Conservation (phyloP, 2,113 vertebrate species). For the Oxygymnocypris stewartii region DNA sequence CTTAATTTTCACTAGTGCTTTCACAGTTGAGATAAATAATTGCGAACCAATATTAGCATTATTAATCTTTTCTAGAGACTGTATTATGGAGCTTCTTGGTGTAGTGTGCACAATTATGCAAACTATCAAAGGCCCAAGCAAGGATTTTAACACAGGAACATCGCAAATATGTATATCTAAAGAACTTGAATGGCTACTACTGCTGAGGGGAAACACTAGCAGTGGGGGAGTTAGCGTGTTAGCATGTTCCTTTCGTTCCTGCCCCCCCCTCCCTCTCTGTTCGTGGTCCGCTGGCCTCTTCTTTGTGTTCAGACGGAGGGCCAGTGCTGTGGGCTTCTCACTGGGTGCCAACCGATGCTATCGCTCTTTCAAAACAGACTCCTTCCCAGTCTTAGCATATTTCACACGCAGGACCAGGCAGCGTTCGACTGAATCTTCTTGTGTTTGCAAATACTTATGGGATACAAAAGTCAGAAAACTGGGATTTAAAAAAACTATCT, state of each 20-base stretch:
- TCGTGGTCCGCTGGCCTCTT: conserved; percentile 57
- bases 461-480: neutral
- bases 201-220: neutral
- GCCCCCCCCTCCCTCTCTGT: conserved; percentile 3
- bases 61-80: neutral
- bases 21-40: neutral
- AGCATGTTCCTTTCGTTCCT: neutral
- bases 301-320: conserved; percentile 66
- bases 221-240: neutral
- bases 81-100: neutral
- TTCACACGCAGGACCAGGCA: conserved; percentile 83
- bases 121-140: neutral
- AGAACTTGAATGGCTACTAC: neutral
- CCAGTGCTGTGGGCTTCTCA: conserved; percentile 74
- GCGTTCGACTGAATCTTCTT: conserved; percentile 70
- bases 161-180: neutral
- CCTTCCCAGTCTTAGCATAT: conserved; percentile 84
- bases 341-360: conserved; percentile 87
- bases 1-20: neutral
- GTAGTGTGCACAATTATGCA: neutral
- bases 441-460: neutral
- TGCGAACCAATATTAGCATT: neutral
- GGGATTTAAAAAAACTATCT: neutral
- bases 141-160: neutral
- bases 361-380: conserved; percentile 86